Base-by-base conservation (phyloP, 2,797 vertebrate species). In the Hephaestus fuliginosus region DNA sequence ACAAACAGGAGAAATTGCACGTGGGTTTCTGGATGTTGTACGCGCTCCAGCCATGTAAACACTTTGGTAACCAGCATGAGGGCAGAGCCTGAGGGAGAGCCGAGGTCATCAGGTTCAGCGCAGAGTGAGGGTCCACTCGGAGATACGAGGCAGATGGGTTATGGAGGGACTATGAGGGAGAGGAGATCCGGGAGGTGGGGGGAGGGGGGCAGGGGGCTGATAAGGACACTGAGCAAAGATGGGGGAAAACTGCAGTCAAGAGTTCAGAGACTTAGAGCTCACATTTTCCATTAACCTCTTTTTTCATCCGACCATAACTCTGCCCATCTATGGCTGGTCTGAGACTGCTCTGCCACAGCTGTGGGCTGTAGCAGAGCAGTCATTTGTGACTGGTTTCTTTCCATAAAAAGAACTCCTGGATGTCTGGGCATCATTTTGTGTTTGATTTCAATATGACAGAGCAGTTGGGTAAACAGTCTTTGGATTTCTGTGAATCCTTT, bases 211-310 rank as follows among this genome's bases (percentile, higher is more conserved):
- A 33, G 18, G 18, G 41, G 12, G 5, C 17, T 60, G 62, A 83
- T 81, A 76, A 86, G 74, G 73, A 78, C 67, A 52, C 68, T 60
- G 72, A 77, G 82, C 66, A 74, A 73, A 67, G 64, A 74, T 18
- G 70, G 70, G 61, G 58, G 70, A 68, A 48, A 73, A 57, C 60
- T 71, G 68, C 82, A 80, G 86, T 64, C 74, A 86, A 81, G 85
- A 79, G 82, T 85, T 81, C 43, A 82, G 81, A 85, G 80, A 91
- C 83, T 86, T 70, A 53, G 49, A 73, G 83, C 92, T 93, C 88
- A 89, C 76, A 90, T 92, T 94, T 94, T 91, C 91, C 92, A 91
- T 91, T 84, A 90, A 87, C 81, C 88, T 89, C 86, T 79, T 89
- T 68, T 90, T 85, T 82, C 80, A 81, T 78, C 71, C 49, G 39